Evolutionary conservation across 2,888 invertebrate genomes (phyloP).

Genomic region (Stegophylla sp.): DNA sequence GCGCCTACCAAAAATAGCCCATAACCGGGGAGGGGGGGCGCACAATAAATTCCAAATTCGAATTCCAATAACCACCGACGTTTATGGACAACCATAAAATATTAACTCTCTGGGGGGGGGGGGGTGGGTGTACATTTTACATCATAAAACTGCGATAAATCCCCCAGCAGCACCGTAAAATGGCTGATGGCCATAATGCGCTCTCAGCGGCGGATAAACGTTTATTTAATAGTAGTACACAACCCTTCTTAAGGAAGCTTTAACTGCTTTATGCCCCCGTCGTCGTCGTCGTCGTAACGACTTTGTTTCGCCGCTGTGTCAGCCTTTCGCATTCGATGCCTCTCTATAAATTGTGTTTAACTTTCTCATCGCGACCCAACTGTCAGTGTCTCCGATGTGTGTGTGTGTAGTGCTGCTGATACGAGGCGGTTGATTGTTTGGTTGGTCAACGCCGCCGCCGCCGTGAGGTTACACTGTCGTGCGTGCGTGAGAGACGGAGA

Average conservation of each 20-base stretch:
- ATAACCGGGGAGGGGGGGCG: neutral
- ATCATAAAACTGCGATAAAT: slow-evolving; percentile 42
- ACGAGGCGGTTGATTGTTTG: neutral
- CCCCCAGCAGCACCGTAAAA: neutral
- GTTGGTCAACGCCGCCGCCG: neutral
- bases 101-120: neutral
- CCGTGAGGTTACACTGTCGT: neutral
- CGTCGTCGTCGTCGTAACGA: slow-evolving; percentile 8
- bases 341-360: slow-evolving; percentile 37
- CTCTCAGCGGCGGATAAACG: slow-evolving; percentile 19
- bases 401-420: neutral
- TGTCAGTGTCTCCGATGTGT: neutral
- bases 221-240: slow-evolving; percentile 49
- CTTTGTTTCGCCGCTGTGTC: slow-evolving; percentile 3
- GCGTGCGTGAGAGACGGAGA: neutral
- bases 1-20: slow-evolving; percentile 1
- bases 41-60: slow-evolving; percentile 32
- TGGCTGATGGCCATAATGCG: slow-evolving; percentile 25
- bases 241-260: slow-evolving; percentile 29
- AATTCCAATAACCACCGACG: slow-evolving; percentile 31
- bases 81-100: slow-evolving; percentile 36
- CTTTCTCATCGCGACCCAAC: neutral
- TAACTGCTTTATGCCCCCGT: slow-evolving; percentile 14
- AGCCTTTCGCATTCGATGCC: neutral
- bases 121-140: slow-evolving; percentile 22